A percentile compares a stretch with the other conserved stretches of the same genome.
Conservation (phyloP, 1,140 invertebrate genomes). For the Papilio polytes region DNA sequence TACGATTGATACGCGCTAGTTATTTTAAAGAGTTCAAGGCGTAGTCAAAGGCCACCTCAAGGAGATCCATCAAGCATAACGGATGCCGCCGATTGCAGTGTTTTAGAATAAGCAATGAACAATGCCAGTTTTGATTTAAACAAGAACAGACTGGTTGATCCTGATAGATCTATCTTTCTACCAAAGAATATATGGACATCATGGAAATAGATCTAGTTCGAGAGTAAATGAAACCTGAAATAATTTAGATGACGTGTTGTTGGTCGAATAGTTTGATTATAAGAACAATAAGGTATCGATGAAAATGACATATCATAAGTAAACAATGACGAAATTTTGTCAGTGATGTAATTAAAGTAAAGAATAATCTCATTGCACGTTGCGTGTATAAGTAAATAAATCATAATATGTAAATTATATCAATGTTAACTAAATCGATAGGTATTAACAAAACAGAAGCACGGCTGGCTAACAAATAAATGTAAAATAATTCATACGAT, state of each 20-base stretch:
- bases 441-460: background rate
- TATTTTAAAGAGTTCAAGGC: slow-evolving; percentile 38
- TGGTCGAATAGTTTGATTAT: background rate
- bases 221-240: too few species aligned
- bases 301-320: background rate
- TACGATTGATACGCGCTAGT: slow-evolving; percentile 23
- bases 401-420: background rate
- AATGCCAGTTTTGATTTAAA: slow-evolving; percentile 45
- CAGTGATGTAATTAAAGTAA: background rate
- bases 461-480: slow-evolving; percentile 15
- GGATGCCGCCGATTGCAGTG: slow-evolving; percentile 17
- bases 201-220: too few species aligned
- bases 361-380: too few species aligned
- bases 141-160: background rate
- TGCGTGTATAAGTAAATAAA: too few species aligned
- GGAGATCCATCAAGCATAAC: slow-evolving; percentile 52
- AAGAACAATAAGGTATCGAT: background rate
- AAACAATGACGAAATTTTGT: background rate
- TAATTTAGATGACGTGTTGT: background rate
- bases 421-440: background rate
- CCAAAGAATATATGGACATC: too few species aligned
- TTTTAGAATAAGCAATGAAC: slow-evolving; percentile 36
- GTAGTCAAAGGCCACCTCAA: slow-evolving; percentile 53
- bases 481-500: slow-evolving; percentile 32
- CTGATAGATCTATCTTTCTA: background rate